Evolutionary conservation across 1,140 invertebrate species (phyloP), one percentile per base, ranked within the genome.

Genomic region (Pollicipes pollicipes): DNA sequence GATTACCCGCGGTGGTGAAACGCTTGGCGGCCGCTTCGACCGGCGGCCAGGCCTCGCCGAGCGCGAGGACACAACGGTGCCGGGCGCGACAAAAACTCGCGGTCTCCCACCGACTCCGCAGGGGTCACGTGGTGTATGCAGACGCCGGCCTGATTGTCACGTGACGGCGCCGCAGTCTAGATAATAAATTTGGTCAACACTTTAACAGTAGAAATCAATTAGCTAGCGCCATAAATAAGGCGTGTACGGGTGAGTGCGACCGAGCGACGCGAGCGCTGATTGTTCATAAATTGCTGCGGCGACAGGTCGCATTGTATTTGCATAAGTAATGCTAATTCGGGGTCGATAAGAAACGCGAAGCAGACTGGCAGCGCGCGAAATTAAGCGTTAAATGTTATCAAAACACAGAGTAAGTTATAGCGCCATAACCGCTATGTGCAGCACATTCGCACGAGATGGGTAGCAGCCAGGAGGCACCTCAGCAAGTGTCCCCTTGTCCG

Each of bases 161-260:
- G 45, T 58, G 45, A 58, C 45, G 45, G 13, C 45, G 45, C 13
- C 45, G 24, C 45, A 58, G 6, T 58, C 45, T 3, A 10, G 45
- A 58, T 58, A 58, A 58, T 58, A 58, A 58, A 58, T 58, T 58
- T 58, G 45, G 45, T 58, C 45, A 58, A 58, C 45, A 58, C 45
- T 58, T 58, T 58, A 66, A 66, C 64, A 66, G 64, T 66, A 29
- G 28, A 66, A 66, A 28, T 66, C 64, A 66, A 66, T 66, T 66
- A 66, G 64, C 27, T n/a, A 66, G 64, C 28, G 64, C 64, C 27
- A 66, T 66, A 66, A 66, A 66, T 66, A 58, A 58, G 45, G 45
- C 45, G 45, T 58, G 45, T 58, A 58, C 13, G 45, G 24, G 45
- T 10, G 45, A 58, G 45, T 58, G 45, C 3, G 45, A 58, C 6